Base-by-base conservation (phyloP, 2,888 invertebrate genomes). In the Zygothrica quintamaculata region DNA sequence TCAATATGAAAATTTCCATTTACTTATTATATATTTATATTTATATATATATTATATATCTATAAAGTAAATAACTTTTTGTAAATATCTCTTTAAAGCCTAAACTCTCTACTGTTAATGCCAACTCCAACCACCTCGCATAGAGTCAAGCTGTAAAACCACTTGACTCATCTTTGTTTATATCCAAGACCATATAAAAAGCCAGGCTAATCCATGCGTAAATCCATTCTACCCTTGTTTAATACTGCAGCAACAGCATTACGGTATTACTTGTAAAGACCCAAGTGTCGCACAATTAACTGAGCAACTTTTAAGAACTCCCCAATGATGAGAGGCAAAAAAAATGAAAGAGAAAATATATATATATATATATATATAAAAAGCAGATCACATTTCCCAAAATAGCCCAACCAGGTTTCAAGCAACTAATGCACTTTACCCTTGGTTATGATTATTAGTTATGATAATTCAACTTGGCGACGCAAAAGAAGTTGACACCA, bases 401-500 rank as follows among this genome's bases (percentile, higher is more conserved):
- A 56, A 52, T 60, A 43, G n/a, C 53, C 33, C 55, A 11, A 51
- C 33, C 40, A 31, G 25, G 12, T 36, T 47, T 43, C 29, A 31
- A 37, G 13, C 37, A 42, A 43, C 52, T 64, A 64, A 60, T 73
- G 81, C 84, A 87, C 73, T 77, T 85, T 67, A 48, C 37, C 65
- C 70, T 44, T 81, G 59, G 65, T 66, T 79, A 86, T 84, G 87
- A 79, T 79, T 86, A 79, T 86, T 86, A 76, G 82, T 80, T 80
- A 80, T 80, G 84, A 80, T 80, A 87, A 87, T 80, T 80, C 76
- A 65, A 68, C 57, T 86, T 68, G 77, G 50, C 87, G 84, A 59
- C 84, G 74, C 77, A 73, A 62, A 73, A 87, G 62, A 65, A 80
- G 84, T 79, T 79, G 86, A 84, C 79, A 69, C 65, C 71, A 58